Percentiles rank a stretch among this genome's conserved stretches.
phyloP scores from a whole-genome alignment of 2,113 vertebrate species.

The Gobio gobio region DNA sequence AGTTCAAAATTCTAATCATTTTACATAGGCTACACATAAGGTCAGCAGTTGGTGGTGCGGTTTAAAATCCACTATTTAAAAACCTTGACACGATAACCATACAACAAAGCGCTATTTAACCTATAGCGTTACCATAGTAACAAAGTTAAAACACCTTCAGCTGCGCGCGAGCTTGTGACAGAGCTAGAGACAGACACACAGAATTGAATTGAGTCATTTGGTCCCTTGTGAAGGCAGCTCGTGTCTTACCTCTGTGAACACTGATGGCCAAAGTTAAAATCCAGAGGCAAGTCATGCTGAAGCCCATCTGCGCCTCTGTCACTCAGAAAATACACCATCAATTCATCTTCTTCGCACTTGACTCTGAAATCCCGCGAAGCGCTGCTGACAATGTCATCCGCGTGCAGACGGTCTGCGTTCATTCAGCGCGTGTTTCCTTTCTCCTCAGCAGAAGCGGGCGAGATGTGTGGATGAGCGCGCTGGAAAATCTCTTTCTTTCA shows the following conservation, averaged over 20 bases:
- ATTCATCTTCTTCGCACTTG: slow-evolving; percentile 54
- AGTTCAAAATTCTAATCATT: background rate
- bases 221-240: background rate
- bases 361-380: slow-evolving; percentile 30
- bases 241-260: slow-evolving; percentile 74
- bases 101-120: slow-evolving; percentile 29
- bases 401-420: slow-evolving; percentile 23
- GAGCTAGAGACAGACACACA: background rate
- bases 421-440: slow-evolving; percentile 14
- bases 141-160: slow-evolving; percentile 28
- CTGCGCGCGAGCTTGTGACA: background rate
- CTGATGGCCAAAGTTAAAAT: slow-evolving; percentile 78
- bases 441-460: slow-evolving; percentile 21
- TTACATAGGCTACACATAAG: background rate
- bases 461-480: background rate
- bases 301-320: slow-evolving; percentile 61
- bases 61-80: background rate
- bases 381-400: slow-evolving; percentile 15
- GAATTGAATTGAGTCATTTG: background rate
- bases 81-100: background rate
- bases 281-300: slow-evolving; percentile 77
- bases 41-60: background rate
- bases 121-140: slow-evolving; percentile 19
- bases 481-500: slow-evolving; percentile 37
- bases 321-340: slow-evolving; percentile 68